Evolutionary conservation across 2,888 invertebrate genomes (phyloP), one percentile per base, ranked within the genome.

Genomic region (Malthinus seriepunctatus): DNA sequence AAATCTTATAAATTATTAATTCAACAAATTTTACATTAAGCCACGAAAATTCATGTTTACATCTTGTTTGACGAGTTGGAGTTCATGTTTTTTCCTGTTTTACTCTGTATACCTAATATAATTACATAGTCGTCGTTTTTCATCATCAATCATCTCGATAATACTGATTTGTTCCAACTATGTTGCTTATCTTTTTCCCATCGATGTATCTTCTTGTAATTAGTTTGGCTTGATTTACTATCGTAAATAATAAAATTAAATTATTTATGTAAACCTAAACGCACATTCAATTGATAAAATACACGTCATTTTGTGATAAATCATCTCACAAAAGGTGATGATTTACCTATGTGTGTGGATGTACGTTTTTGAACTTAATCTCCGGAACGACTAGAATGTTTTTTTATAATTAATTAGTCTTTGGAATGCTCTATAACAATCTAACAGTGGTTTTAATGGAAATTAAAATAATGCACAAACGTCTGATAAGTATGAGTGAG

Each of bases 71-170:
- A 72, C 62, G 58, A 73, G 76, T 75, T 73, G 76, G 76, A 74
- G 73, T 66, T 52, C 63, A 50, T 57, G 64, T 62, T 64, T 66
- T n/a, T 61, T 60, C 60, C 49, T 46, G 51, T 63, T 64, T 69
- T 69, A 69, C 65, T 68, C 69, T 67, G 54, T 59, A 65, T 23
- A n/a, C n/a, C n/a, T n/a, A 42, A 42, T 69, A 75, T 77, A 77
- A 77, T 77, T 77, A 77, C 75, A 76, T 67, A 69, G 71, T 74
- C 73, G 73, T 73, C 69, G 71, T 71, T 76, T 77, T 76, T 64
- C 76, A 75, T 76, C 77, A 76, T 76, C 76, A 74, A 77, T 78
- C 76, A 78, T 76, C 73, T 73, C 70, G 75, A 77, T 75, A 73
- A 75, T 73, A 72, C 73, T 71, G 74, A 76, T 75, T 77, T 73